Evolutionary conservation across 2,888 invertebrate species (phyloP).

Genomic region (Sphaerophoria taeniata): DNA sequence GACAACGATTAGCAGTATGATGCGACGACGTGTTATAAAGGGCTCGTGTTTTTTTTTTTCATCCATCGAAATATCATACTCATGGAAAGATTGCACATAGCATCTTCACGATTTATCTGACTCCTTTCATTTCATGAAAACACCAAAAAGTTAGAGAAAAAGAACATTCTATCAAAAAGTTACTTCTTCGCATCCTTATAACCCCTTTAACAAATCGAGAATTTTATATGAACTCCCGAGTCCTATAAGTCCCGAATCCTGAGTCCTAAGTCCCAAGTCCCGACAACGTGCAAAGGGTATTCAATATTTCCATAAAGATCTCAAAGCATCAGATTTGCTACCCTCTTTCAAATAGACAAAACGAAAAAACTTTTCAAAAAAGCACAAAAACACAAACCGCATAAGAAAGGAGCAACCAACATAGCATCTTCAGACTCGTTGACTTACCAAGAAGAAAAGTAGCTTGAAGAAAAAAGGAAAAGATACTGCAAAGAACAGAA

Average conservation of each 20-base stretch:
- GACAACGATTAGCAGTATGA: no score
- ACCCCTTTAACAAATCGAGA: conserved; percentile 47
- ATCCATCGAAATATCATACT: conserved; percentile 40
- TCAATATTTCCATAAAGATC: conserved; percentile 55
- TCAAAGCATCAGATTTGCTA: conserved; percentile 39
- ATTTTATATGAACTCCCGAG: conserved; percentile 52
- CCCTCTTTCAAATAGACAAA: not conserved
- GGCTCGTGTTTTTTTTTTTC: conserved; percentile 1
- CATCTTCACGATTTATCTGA: conserved; percentile 58
- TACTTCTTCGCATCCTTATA: conserved; percentile 49
- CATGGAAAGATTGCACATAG: conserved; percentile 47
- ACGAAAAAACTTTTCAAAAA: no score
- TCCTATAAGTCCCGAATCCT: no score
- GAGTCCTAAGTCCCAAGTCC: no score
- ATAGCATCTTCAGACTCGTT: conserved; percentile 2
- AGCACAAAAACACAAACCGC: not conserved
- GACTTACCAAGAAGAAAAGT: conserved; percentile 26
- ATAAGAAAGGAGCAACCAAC: not conserved
- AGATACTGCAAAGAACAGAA: no score
- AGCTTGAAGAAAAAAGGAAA: no score
- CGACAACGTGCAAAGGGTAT: conserved; percentile 58
- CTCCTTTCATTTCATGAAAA: conserved; percentile 13
- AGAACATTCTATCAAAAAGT: conserved; percentile 13
- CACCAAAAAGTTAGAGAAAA: not conserved
- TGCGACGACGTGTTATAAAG: not conserved